Evolutionary conservation across 2,113 vertebrate genomes (phyloP), one percentile per base, ranked within the genome.

Genomic region (Leptosomus discolor): DNA sequence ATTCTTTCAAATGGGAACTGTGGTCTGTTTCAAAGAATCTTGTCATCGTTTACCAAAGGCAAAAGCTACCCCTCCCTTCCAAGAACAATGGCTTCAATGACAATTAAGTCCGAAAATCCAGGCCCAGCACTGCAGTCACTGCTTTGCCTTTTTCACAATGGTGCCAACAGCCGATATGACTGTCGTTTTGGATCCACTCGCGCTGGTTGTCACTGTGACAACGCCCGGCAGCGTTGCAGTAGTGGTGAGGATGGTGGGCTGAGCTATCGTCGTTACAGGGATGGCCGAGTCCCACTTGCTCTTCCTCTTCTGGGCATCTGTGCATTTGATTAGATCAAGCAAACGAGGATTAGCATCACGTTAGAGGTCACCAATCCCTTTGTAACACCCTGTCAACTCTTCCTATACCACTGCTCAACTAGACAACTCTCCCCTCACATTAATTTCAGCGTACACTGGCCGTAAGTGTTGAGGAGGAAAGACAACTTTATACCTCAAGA

Each of bases 231-330:
- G 98, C 0, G 99, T 99, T 2, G 99, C 99, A 1, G 99, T 99
- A 77, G 99, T 99, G 76, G 99, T 99, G 97, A 99, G 99, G 97
- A 99, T 98, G 71, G 99, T 97, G 75, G 99, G 99, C 98, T 99
- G 99, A 24, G 99, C 98, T 95, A 99, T 96, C 6, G 99, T 99
- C 0, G 98, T 98, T 45, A 99, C 99, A 0, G 99, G 99, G 88
- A 99, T 99, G 9, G 99, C 99, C 0, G 99, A 99, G 97, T 99
- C 99, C 99, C 99, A 99, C 88, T 99, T 99, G 97, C 99, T 99
- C 97, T 99, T 99, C 95, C 99, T 99, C 98, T 99, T 99, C 92
- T 99, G 99, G 69, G 99, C 99, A 65, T 99, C 99, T 99, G 98
- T 58, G 71, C 29, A 73, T 88, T 83, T 11, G 48, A 95, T 88